phyloP scores from a whole-genome alignment of 2,797 vertebrate genomes.

The Gymnopithys bicolor region DNA sequence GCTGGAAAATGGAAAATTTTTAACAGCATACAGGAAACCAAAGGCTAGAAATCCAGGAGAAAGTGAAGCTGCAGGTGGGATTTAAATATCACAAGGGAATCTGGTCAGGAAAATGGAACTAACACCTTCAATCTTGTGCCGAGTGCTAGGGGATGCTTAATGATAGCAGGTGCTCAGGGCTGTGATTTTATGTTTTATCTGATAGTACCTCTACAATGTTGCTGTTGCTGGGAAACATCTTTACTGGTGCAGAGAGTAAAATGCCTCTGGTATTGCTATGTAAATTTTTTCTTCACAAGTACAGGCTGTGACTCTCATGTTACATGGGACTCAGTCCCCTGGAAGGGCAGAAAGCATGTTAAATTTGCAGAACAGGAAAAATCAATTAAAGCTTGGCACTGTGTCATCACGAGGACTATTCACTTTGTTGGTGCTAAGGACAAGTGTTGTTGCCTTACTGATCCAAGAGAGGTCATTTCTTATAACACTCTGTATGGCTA shows the following conservation, averaged over 20 bases:
- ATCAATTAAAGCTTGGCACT: background rate
- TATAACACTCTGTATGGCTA: background rate
- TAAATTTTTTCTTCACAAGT: background rate
- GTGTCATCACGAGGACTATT: background rate
- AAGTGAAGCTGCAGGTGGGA: background rate
- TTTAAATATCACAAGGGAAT: constrained; percentile 10
- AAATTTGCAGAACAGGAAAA: background rate
- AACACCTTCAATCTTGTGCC: constrained; percentile 16
- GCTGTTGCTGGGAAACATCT: constrained; percentile 54
- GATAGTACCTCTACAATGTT: background rate
- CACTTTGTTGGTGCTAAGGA: background rate
- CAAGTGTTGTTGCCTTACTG: background rate
- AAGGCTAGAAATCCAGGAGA: background rate
- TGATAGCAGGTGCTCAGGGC: constrained; percentile 23
- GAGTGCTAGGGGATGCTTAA: constrained; percentile 1
- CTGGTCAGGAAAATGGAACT: constrained; percentile 22
- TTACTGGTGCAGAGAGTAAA: background rate
- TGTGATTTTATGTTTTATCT: constrained; percentile 46
- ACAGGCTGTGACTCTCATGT: background rate
- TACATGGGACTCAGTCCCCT: background rate
- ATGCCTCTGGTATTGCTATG: background rate
- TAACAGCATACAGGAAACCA: background rate
- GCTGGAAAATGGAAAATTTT: background rate
- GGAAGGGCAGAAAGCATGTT: background rate
- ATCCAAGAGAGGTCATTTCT: background rate